These are phyloP conservation scores for Drosophila pachea DNA, from an alignment of 1,140 invertebrate genomes.

Conservation along the genomic window DNA sequence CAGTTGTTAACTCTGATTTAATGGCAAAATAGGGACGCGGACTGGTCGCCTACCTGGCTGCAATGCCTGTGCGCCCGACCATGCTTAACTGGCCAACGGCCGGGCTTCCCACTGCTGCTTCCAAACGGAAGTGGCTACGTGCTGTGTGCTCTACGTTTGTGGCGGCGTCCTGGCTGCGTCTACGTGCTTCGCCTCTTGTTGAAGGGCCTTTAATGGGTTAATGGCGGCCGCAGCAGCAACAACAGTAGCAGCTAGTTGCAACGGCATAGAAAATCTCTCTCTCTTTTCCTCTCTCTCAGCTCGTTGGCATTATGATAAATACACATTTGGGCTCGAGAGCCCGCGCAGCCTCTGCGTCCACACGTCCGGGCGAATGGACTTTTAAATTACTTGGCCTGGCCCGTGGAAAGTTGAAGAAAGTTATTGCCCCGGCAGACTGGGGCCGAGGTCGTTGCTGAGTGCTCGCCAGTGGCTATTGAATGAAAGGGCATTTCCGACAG, in stretches of 20 bases:
- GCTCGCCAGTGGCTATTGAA: slow-evolving; percentile 56
- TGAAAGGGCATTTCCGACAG: slow-evolving; percentile 67
- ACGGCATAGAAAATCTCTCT: background rate
- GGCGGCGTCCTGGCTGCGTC: slow-evolving; percentile 24
- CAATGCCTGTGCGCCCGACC: slow-evolving; percentile 37
- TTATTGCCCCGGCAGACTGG: slow-evolving; percentile 6
- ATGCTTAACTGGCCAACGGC: slow-evolving; percentile 31
- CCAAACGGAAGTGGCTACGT: slow-evolving; percentile 68
- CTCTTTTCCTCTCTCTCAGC: slow-evolving; percentile 11
- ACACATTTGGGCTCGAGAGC: slow-evolving; percentile 58
- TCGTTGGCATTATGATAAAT: slow-evolving; percentile 72
- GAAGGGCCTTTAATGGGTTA: slow-evolving; percentile 68
- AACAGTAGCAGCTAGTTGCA: slow-evolving; percentile 15
- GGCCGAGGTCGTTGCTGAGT: slow-evolving; percentile 19
- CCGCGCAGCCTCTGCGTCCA: background rate
- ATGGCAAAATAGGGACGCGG: slow-evolving; percentile 51
- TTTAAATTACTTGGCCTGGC: slow-evolving; percentile 60
- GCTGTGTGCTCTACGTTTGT: slow-evolving; percentile 57
- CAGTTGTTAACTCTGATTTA: slow-evolving; percentile 77
- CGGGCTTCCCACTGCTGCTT: slow-evolving; percentile 1
- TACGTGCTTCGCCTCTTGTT: slow-evolving; percentile 68
- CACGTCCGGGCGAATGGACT: slow-evolving; percentile 50
- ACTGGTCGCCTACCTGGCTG: too few relatives aligned
- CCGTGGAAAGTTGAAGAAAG: slow-evolving; percentile 52
- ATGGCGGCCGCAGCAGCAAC: slow-evolving; percentile 48